phyloP scores from a whole-genome alignment of 2,888 invertebrate species.

The Theristus sp. region DNA sequence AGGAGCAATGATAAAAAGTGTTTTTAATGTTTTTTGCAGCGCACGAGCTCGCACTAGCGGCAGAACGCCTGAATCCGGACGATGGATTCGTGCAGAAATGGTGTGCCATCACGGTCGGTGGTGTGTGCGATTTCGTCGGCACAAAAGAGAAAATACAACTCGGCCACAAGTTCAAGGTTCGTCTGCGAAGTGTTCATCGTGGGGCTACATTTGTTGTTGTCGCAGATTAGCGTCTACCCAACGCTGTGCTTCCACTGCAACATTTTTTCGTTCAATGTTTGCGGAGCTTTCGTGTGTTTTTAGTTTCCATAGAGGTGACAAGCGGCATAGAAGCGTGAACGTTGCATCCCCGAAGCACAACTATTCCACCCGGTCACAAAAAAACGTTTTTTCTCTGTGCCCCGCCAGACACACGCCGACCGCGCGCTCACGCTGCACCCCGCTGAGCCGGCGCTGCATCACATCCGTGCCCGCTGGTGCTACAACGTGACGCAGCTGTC shows the following conservation, averaged over 20 bases:
- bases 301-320: too few species aligned
- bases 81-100: slow-evolving; percentile 50
- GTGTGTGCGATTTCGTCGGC: slow-evolving; percentile 42
- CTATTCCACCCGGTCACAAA: too few species aligned
- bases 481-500: slow-evolving; percentile 44
- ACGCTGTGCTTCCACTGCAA: too few species aligned
- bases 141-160: slow-evolving; percentile 46
- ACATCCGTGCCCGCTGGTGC: slow-evolving; percentile 24
- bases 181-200: too few species aligned
- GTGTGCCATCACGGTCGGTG: slow-evolving; percentile 48
- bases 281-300: too few species aligned
- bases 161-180: slow-evolving; percentile 44
- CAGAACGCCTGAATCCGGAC: slow-evolving; percentile 9
- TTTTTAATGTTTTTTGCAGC: background rate
- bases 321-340: too few species aligned
- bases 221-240: too few species aligned
- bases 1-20: too few species aligned
- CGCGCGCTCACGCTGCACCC: slow-evolving; percentile 44
- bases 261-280: too few species aligned
- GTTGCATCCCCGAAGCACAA: too few species aligned
- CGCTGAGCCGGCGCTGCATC: slow-evolving; percentile 44
- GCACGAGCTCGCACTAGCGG: background rate
- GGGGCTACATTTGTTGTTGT: too few species aligned
- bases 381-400: background rate
- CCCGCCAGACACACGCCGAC: slow-evolving; percentile 42